Base-by-base conservation (phyloP, 2,888 invertebrate species). In the Pedicia rivosa region DNA sequence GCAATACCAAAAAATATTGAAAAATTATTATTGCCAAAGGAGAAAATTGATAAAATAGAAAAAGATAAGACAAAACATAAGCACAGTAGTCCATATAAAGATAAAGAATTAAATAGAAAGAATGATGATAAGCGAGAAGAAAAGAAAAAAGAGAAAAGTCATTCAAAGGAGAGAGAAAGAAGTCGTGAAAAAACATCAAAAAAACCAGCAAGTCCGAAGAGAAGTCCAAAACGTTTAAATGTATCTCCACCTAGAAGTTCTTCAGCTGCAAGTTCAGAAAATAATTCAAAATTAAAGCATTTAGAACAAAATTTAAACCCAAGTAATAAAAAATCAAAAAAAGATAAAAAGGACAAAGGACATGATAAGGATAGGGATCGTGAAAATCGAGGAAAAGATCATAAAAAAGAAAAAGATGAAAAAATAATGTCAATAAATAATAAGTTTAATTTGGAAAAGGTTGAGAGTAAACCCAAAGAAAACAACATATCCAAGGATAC, bases 311-410 rank as follows among this genome's bases (percentile, higher is more conserved):
- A 24, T 24, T n/a, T n/a, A n/a, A n/a, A n/a, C n/a, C n/a, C n/a
- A 29, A 44, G 55, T 27, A 52, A 52, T 36, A 62, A 63, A 29
- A 67, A 68, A 40, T 57, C 59, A 1, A 69, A 69, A 40, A 68
- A 67, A 41, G 70, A 66, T 37, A 67, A 64, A 48, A 76, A 71
- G 43, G 72, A 72, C 48, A 69, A 73, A 50, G 72, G 71, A 36
- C 72, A 74, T 50, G 70, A 72, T 32, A 63, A 66, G 47, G 70
- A 72, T 16, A 10, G 25, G 52, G 77, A 75, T 36, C 67, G 72
- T 32, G 64, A 67, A 42, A 48, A 60, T 36, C 67, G 65, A 55
- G 70, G 68, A 14, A 69, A 68, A 48, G 61, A 63, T 37, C 65
- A 67, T 40, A 54, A 59, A 32, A 40, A 48, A 41, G 44, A 40